Percentiles rank a stretch among this genome's conserved stretches.
Conservation (phyloP, 64 coral and sea anemone species). For the Pocillopora verrucosa region DNA sequence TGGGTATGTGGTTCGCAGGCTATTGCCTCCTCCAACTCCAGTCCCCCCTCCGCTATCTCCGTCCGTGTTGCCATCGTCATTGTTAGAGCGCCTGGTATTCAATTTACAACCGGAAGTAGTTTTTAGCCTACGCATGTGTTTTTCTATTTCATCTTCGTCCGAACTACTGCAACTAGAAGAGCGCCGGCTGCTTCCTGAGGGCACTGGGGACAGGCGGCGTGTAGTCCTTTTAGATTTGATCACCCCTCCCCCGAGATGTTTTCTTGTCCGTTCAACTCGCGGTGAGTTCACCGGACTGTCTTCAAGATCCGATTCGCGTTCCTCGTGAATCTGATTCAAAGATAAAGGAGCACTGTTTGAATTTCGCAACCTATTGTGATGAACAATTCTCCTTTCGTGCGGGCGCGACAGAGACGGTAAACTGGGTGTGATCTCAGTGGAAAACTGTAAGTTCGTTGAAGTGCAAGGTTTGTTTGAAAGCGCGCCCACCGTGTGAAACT, state of each 20-base stretch:
- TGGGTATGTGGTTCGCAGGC: not conserved
- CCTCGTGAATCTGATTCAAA: slow-evolving; percentile 93
- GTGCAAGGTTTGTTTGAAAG: slow-evolving; percentile 6
- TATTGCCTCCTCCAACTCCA: slow-evolving; percentile 36
- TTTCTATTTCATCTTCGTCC: slow-evolving; percentile 98
- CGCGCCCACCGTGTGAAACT: slow-evolving; percentile 16
- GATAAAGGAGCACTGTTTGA: slow-evolving; percentile 74
- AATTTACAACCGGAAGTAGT: slow-evolving; percentile 76
- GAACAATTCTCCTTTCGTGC: slow-evolving; percentile 29
- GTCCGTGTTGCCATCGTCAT: slow-evolving; percentile 73
- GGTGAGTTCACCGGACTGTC: slow-evolving; percentile 89
- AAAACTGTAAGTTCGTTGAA: slow-evolving; percentile 16
- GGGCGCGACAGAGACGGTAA: slow-evolving; percentile 17
- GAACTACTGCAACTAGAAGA: slow-evolving; percentile 93
- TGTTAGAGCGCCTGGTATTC: slow-evolving; percentile 54
- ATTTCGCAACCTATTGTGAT: slow-evolving; percentile 61
- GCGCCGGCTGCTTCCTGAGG: slow-evolving; percentile 75
- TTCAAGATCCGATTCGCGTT: slow-evolving; percentile 97
- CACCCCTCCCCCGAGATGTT: slow-evolving; percentile 63
- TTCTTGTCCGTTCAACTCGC: slow-evolving; percentile 70
- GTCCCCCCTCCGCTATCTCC: slow-evolving; percentile 76
- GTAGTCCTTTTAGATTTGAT: slow-evolving; percentile 77
- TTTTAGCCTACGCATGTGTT: slow-evolving; percentile 88
- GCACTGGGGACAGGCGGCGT: slow-evolving; percentile 80
- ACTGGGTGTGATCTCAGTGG: slow-evolving; percentile 11